These are phyloP conservation scores for Alosa sapidissima DNA, from an alignment of 2,797 vertebrate genomes.

Conservation along the genomic window DNA sequence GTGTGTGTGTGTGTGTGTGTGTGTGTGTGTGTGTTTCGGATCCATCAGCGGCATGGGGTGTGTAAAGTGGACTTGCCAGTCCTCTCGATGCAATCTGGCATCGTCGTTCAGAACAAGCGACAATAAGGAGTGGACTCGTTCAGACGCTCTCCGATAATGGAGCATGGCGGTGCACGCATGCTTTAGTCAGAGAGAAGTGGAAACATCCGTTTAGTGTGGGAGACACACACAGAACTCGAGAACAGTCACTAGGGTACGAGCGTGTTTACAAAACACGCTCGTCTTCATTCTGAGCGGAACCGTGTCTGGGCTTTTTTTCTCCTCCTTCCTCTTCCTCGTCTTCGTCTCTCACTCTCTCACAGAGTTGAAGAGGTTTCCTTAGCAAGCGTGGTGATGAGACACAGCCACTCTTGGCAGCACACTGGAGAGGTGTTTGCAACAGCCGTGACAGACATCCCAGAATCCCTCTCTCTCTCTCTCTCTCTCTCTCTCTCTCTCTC, in stretches of 20 bases:
- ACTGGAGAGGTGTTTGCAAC: conserved; percentile 11
- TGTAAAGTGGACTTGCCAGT: not conserved
- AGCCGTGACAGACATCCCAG: conserved; percentile 19
- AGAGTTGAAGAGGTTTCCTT: not conserved
- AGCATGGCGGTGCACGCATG: not conserved
- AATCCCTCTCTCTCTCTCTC: conserved; percentile 11
- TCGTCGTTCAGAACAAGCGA: not conserved
- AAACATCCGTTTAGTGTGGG: not conserved
- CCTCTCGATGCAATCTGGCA: not conserved
- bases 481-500: not conserved
- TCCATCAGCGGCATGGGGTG: not conserved
- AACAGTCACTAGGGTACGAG: not conserved
- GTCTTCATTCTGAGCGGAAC: conserved; percentile 6
- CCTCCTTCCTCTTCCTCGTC: not conserved
- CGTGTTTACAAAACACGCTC: conserved; percentile 2
- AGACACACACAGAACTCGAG: not conserved
- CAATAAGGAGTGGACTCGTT: not conserved
- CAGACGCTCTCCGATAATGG: not conserved
- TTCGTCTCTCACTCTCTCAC: not conserved
- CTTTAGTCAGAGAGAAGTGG: not conserved
- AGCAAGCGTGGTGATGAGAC: conserved; percentile 15
- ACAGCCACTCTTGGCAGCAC: conserved; percentile 10
- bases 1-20: conserved; percentile 25
- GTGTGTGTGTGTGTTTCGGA: not conserved
- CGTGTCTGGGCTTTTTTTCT: not conserved